Evolutionary conservation across 2,113 vertebrate species (phyloP).

Genomic region (Xiphorhynchus elegans): DNA sequence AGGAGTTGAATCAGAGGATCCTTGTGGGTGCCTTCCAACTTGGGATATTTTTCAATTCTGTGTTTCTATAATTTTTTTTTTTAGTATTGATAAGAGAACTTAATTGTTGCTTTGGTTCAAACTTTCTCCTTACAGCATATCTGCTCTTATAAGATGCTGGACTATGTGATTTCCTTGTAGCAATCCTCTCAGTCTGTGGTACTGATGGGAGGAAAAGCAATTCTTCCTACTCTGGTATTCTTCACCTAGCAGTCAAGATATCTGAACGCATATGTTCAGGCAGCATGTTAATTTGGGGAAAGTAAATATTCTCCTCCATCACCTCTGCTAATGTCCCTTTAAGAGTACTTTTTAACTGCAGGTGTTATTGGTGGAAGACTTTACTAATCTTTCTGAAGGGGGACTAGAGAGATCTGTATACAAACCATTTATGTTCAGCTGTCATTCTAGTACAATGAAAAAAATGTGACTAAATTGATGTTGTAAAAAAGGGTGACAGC

Average conservation of each 20-base stretch:
- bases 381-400: neutral
- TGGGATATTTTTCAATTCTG: neutral
- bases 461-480: neutral
- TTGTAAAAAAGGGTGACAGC: neutral
- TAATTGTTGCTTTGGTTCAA: neutral
- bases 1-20: fast-evolving
- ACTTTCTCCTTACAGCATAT: neutral
- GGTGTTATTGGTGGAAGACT: neutral
- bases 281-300: neutral
- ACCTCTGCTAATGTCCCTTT: neutral
- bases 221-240: neutral
- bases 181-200: fast-evolving
- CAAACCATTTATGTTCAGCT: neutral
- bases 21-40: neutral
- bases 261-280: neutral
- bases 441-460: neutral
- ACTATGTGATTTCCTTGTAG: neutral
- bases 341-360: neutral
- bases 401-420: neutral
- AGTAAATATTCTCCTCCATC: neutral
- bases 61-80: neutral
- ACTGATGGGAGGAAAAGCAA: neutral
- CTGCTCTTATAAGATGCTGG: neutral
- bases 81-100: neutral
- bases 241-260: neutral